Percentiles rank a stretch among this genome's conserved stretches.
Conservation (phyloP, 1,140 invertebrate genomes). For the Heliothis virescens region DNA sequence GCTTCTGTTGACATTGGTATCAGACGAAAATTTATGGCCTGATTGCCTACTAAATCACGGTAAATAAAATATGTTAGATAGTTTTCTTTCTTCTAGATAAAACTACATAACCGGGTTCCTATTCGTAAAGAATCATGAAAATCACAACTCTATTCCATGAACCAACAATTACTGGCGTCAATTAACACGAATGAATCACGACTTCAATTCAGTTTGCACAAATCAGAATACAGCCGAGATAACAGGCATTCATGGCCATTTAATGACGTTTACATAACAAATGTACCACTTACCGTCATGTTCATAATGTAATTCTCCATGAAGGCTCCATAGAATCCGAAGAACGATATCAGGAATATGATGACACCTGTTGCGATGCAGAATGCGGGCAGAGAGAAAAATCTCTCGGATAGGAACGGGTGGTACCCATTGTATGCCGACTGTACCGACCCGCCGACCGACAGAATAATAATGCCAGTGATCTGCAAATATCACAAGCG, state of each 20-base stretch:
- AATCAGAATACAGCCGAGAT: conserved; percentile 14
- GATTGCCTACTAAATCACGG: background rate
- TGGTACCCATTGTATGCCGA: conserved; percentile 89
- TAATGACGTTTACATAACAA: conserved; percentile 30
- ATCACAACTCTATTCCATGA: background rate
- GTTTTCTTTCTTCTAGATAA: background rate
- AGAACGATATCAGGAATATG: conserved; percentile 93
- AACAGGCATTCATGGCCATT: conserved; percentile 34
- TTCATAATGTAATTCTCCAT: conserved; percentile 94
- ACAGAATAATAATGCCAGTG: conserved; percentile 90
- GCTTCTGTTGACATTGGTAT: conserved; percentile 10
- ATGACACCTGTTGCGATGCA: conserved; percentile 92
- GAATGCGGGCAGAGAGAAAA: conserved; percentile 89
- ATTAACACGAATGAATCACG: conserved; percentile 30
- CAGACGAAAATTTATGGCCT: conserved; percentile 11
- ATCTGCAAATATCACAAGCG: conserved; percentile 85
- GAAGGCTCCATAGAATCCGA: conserved; percentile 95
- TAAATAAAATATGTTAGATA: background rate
- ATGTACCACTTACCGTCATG: conserved; percentile 87
- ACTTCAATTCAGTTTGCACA: conserved; percentile 4
- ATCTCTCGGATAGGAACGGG: conserved; percentile 87
- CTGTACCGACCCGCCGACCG: conserved; percentile 89
- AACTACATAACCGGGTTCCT: background rate
- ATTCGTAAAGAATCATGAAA: background rate
- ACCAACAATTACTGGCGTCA: conserved; percentile 9